phyloP scores from a whole-genome alignment of 2,888 invertebrate species.

The Anodontia alba region DNA sequence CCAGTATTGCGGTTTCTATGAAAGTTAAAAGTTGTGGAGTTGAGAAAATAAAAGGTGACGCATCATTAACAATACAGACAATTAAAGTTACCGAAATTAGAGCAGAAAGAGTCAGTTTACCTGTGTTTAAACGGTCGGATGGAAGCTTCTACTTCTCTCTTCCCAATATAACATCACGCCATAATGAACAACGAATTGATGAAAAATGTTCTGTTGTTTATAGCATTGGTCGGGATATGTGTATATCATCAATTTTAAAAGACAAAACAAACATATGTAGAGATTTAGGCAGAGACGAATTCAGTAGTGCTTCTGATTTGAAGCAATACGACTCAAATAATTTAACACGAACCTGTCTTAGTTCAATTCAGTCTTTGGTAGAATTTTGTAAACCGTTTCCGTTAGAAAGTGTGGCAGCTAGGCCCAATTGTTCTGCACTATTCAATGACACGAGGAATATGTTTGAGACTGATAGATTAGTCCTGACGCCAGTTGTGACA shows the following conservation, averaged over 20 bases:
- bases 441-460: constrained; percentile 28
- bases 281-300: neutral
- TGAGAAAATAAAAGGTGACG: constrained; percentile 2
- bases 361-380: neutral
- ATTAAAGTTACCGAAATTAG: neutral
- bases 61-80: neutral
- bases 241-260: neutral
- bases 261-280: neutral
- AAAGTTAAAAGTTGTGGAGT: constrained; percentile 39
- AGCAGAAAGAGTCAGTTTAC: constrained; percentile 1
- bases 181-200: neutral
- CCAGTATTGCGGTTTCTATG: constrained; percentile 24
- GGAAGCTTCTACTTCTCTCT: neutral
- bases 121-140: neutral
- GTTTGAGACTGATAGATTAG: constrained; percentile 25
- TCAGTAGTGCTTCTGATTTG: neutral
- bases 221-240: neutral
- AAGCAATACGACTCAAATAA: too few species aligned
- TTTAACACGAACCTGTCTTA: neutral
- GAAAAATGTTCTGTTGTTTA: neutral
- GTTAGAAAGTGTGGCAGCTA: too few species aligned
- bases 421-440: neutral
- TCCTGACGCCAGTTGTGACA: constrained; percentile 15
- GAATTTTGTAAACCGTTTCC: neutral
- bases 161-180: neutral